phyloP scores from a whole-genome alignment of 2,797 vertebrate genomes.

The Muraenolepis orangiensis region DNA sequence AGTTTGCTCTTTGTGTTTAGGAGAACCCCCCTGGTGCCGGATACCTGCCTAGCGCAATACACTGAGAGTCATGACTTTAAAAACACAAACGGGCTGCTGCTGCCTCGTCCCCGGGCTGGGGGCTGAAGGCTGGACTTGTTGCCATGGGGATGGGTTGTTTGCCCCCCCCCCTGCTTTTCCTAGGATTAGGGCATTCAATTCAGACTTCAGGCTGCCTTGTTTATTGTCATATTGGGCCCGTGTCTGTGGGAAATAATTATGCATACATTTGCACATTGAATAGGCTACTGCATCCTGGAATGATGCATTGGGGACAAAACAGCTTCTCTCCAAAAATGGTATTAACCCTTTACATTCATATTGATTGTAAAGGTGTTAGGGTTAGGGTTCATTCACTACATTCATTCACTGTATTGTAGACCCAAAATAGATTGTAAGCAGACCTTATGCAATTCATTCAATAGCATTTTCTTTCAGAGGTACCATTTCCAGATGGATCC shows the following conservation, averaged over 20 bases:
- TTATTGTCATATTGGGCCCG: constrained; percentile 53
- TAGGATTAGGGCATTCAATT: constrained; percentile 37
- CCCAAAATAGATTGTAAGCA: not conserved
- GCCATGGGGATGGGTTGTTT: constrained; percentile 80
- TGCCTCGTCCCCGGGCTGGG: constrained; percentile 63
- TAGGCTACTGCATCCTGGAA: constrained; percentile 14
- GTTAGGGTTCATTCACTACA: no score
- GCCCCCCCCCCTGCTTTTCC: constrained; percentile 51
- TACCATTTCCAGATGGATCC: not conserved
- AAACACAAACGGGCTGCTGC: constrained; percentile 77
- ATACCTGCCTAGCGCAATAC: constrained; percentile 81
- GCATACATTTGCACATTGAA: constrained; percentile 53
- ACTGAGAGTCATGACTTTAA: constrained; percentile 83
- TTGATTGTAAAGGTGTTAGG: no score
- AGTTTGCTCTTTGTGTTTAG: constrained; percentile 52
- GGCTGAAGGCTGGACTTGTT: constrained; percentile 81
- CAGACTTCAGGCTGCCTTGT: constrained; percentile 53
- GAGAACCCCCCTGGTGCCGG: constrained; percentile 55
- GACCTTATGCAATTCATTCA: not conserved
- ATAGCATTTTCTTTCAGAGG: not conserved
- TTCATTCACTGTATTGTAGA: not conserved
- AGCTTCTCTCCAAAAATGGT: not conserved
- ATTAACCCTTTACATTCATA: not conserved
- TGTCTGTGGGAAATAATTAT: constrained; percentile 34
- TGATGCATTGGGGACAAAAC: not conserved